Evolutionary conservation across 2,888 invertebrate species (phyloP).

Genomic region (Orthosia gothica): DNA sequence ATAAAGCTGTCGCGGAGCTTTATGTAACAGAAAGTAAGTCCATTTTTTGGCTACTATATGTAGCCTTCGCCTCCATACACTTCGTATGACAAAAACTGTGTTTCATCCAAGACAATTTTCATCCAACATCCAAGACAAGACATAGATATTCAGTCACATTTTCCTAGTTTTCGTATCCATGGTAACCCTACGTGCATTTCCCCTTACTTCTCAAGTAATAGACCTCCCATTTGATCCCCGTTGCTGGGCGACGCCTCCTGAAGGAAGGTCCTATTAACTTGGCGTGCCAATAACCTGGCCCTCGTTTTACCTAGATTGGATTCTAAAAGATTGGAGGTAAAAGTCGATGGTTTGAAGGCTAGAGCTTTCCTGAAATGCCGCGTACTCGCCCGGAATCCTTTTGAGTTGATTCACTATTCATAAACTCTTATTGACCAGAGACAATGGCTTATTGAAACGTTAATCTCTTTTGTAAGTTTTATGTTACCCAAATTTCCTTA

Average conservation of each 20-base stretch:
- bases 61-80: too few species aligned
- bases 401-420: slow-evolving; percentile 1
- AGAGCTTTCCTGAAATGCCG: slow-evolving; percentile 14
- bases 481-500: not conserved
- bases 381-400: slow-evolving; percentile 10
- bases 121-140: too few species aligned
- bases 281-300: slow-evolving; percentile 48
- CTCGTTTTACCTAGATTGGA: slow-evolving; percentile 55
- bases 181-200: slow-evolving; percentile 34
- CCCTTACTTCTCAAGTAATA: slow-evolving; percentile 25
- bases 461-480: not conserved
- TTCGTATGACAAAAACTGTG: not conserved
- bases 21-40: not conserved
- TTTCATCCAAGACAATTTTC: not conserved
- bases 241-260: slow-evolving; percentile 41
- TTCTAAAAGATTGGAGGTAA: slow-evolving; percentile 56
- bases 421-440: not conserved
- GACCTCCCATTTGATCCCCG: slow-evolving; percentile 36
- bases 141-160: not conserved
- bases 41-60: not conserved
- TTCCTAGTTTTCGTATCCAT: not conserved
- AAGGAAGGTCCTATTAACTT: slow-evolving; percentile 47
- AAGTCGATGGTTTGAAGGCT: slow-evolving; percentile 20
- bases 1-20: too few species aligned
- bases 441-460: not conserved